phyloP scores from a whole-genome alignment of 2,113 vertebrate species.

The Channa maculata region DNA sequence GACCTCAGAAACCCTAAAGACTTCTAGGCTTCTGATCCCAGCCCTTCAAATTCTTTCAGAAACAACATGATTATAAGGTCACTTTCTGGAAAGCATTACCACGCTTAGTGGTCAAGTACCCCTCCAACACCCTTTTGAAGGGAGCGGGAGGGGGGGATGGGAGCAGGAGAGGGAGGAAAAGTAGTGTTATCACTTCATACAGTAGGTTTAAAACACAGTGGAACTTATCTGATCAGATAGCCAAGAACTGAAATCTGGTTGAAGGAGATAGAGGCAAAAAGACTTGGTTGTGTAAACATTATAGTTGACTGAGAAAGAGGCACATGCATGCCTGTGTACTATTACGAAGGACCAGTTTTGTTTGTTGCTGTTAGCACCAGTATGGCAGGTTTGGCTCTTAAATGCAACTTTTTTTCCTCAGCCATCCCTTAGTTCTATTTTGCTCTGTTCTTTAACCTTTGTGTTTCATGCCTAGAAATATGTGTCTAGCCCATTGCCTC shows the following conservation, averaged over 20 bases:
- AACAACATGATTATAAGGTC: slow-evolving; percentile 42
- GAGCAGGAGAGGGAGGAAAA: slow-evolving; percentile 22
- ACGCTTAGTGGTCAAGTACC: slow-evolving; percentile 8
- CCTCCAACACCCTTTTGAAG: not conserved
- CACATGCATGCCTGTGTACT: slow-evolving; percentile 5
- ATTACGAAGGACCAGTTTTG: slow-evolving; percentile 40
- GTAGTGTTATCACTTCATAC: slow-evolving; percentile 69
- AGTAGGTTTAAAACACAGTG: slow-evolving; percentile 80
- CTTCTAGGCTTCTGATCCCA: slow-evolving; percentile 34
- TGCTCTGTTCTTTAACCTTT: slow-evolving; percentile 7
- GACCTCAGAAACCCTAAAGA: slow-evolving; percentile 34
- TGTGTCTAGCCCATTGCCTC: slow-evolving; percentile 13
- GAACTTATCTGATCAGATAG: slow-evolving; percentile 81
- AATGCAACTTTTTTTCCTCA: slow-evolving; percentile 28
- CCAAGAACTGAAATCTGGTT: slow-evolving; percentile 63
- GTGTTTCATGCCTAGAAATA: not conserved
- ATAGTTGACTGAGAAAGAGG: slow-evolving; percentile 43
- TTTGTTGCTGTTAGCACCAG: slow-evolving; percentile 63
- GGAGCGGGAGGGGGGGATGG: not conserved
- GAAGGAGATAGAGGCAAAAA: slow-evolving; percentile 53
- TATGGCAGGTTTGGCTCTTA: slow-evolving; percentile 45
- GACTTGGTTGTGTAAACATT: slow-evolving; percentile 74
- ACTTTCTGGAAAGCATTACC: slow-evolving; percentile 70
- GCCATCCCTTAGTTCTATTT: slow-evolving; percentile 17
- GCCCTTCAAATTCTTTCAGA: slow-evolving; percentile 47